Evolutionary conservation across 2,888 invertebrate genomes (phyloP), one percentile per base, ranked within the genome.

Genomic region (Pocota personata): DNA sequence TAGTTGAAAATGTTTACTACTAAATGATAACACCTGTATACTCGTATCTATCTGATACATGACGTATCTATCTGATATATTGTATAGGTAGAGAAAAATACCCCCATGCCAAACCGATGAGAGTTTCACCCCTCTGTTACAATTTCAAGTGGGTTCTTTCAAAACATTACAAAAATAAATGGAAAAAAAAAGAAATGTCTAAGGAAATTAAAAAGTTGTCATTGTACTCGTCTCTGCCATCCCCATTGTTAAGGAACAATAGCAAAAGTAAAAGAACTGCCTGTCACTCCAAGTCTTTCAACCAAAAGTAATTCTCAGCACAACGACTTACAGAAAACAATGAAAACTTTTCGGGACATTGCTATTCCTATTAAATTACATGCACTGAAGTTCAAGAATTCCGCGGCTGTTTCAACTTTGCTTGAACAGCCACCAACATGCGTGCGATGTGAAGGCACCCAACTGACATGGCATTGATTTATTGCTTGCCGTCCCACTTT

Each of bases 381-480:
- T 52, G 52, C 66, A 67, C 12, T 37, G 6, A 16, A 2, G n/a
- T 67, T 67, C 37, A 24, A n/a, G 6, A 8, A 21, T 35, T 37
- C 30, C 43, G 16, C n/a, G n/a, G 3, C 14, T 12, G 37, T 37
- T 14, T 16, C 21, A 21, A 58, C 58, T 35, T 27, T 8, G 37
- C 58, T 27, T 35, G 32, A n/a, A 12, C 32, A 16, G 32, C 64
- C 64, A 48, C 32, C 46, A 48, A 48, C 19, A 43, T 64, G 64
- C 46, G 64, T 64, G 46, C 21, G 8, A 43, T 32, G 46, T 32
- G 4, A n/a, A 46, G n/a, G 48, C 64, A 64, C 35, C 46, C 57
- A n/a, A 16, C 75, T 66, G 75, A 35, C 64, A 35, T 24, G 52
- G 32, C 55, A 57, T 64, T 75, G 75, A 75, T 75, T 66, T 75